phyloP scores from a whole-genome alignment of 2,888 invertebrate genomes.

The Gastracanthus pulcherrimus region DNA sequence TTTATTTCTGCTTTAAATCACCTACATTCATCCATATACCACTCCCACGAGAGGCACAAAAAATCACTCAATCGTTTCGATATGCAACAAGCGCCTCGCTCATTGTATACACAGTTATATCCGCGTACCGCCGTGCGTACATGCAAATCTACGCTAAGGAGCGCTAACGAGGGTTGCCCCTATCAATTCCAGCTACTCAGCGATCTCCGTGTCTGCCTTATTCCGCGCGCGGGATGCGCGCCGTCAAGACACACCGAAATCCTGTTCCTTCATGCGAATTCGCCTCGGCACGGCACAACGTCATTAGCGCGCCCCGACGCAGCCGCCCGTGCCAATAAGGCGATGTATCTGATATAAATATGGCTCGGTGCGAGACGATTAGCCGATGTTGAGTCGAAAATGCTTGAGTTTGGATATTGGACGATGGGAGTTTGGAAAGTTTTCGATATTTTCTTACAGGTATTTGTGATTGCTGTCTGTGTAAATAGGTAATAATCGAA shows the following conservation, averaged over 20 bases:
- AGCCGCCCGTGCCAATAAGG: constrained; percentile 9
- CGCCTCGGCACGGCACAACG: not conserved
- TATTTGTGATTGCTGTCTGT: not conserved
- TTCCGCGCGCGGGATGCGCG: constrained; percentile 40
- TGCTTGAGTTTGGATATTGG: no score
- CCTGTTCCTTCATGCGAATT: constrained; percentile 38
- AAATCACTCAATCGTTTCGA: not conserved
- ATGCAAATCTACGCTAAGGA: constrained; percentile 50
- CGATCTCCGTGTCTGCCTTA: constrained; percentile 42
- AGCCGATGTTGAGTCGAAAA: no score
- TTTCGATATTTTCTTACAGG: no score
- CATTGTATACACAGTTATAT: not conserved
- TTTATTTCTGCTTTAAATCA: no score
- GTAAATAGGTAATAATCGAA: not conserved
- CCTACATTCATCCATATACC: no score
- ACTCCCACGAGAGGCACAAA: no score
- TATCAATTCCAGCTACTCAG: constrained; percentile 72
- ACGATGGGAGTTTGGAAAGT: no score
- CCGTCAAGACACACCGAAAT: constrained; percentile 57
- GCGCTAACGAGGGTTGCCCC: constrained; percentile 69
- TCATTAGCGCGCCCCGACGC: constrained; percentile 32
- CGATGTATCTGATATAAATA: constrained; percentile 6
- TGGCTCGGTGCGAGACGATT: not conserved
- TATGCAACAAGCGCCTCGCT: not conserved
- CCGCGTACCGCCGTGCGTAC: not conserved